phyloP scores from a whole-genome alignment of 1,140 invertebrate genomes.

The Liolophura sinensis region DNA sequence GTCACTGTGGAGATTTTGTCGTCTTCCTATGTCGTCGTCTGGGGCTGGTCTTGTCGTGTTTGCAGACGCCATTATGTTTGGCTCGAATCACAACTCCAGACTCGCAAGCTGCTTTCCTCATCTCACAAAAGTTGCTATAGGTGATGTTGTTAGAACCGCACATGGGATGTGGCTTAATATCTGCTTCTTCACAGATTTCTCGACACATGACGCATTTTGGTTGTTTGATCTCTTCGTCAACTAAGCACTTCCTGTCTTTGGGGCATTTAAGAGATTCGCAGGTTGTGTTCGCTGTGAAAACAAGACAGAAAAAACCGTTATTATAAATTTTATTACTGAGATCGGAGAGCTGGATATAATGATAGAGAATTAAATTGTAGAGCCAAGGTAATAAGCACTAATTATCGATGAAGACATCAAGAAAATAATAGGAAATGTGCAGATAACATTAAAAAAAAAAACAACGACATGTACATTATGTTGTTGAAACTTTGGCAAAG shows the following conservation, averaged over 20 bases:
- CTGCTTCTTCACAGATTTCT: conserved; percentile 2
- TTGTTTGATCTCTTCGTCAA: conserved; percentile 69
- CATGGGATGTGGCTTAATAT: conserved; percentile 7
- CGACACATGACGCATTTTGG: conserved; percentile 77
- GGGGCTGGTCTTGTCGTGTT: neutral
- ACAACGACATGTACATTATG: no score
- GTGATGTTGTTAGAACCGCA: conserved; percentile 45
- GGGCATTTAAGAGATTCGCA: conserved; percentile 76
- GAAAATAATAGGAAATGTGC: no score
- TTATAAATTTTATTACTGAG: neutral
- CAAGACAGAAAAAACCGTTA: conserved; percentile 5
- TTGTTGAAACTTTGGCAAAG: no score
- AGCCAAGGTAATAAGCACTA: no score
- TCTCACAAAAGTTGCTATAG: conserved; percentile 40
- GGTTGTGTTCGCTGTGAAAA: conserved; percentile 70
- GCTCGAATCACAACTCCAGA: conserved; percentile 28
- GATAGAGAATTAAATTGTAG: no score
- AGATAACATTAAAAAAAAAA: no score
- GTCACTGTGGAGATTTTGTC: no score
- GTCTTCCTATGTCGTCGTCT: no score
- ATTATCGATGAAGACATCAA: no score
- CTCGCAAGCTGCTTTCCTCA: conserved; percentile 30
- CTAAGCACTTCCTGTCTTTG: conserved; percentile 75
- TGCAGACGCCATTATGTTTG: conserved; percentile 31
- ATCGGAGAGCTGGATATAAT: no score